Evolutionary conservation across 2,113 vertebrate genomes (phyloP).

Genomic region (Myrmecobius fasciatus): DNA sequence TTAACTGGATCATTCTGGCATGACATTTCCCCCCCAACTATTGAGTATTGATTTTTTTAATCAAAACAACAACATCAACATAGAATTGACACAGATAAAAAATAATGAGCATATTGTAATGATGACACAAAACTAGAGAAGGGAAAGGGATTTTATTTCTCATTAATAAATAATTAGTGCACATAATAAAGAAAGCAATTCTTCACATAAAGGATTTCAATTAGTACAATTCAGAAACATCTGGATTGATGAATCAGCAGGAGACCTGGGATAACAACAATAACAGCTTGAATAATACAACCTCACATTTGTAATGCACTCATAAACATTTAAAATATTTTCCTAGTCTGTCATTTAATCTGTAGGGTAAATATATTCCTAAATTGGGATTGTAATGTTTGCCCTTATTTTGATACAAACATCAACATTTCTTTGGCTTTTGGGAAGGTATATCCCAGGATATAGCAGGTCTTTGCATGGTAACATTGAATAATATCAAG

Average conservation of each 20-base stretch:
- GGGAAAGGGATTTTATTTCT: slow-evolving; percentile 31
- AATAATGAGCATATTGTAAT: neutral
- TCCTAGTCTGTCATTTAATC: neutral
- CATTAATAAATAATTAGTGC: slow-evolving; percentile 13
- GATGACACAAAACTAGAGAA: neutral
- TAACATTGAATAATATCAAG: neutral
- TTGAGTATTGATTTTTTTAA: neutral
- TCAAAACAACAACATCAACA: neutral
- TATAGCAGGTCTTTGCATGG: neutral
- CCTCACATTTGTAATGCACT: too few species aligned
- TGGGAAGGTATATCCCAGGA: neutral
- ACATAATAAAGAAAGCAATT: neutral
- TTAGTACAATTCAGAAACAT: slow-evolving; percentile 12
- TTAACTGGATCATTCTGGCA: neutral
- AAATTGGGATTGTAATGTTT: neutral
- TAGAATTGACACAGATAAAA: neutral
- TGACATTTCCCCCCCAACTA: neutral
- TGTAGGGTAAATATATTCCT: neutral
- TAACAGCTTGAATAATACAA: neutral
- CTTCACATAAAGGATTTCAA: neutral
- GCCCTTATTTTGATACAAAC: neutral
- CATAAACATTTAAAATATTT: neutral
- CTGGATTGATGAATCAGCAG: neutral
- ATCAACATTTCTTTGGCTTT: neutral
- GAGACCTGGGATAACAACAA: neutral